Evolutionary conservation across 1,140 invertebrate genomes (phyloP).

Genomic region (Drosophila pseudoobscura): DNA sequence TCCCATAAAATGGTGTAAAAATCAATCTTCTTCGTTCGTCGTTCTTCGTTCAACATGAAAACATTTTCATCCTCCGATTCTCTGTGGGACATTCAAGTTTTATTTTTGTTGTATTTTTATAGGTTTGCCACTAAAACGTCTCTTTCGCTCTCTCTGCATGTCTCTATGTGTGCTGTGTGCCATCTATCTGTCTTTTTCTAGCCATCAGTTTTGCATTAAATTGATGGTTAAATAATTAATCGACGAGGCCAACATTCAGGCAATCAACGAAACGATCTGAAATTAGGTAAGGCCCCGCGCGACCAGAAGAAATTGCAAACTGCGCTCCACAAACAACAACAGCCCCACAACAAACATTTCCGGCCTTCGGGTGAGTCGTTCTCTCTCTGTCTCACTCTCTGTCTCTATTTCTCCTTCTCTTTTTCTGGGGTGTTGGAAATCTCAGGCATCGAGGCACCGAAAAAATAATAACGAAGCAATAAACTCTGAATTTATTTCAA

Average conservation of each 20-base stretch:
- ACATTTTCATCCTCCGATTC: too few relatives aligned
- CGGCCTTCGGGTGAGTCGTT: constrained; percentile 17
- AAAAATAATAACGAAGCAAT: constrained; percentile 77
- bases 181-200: constrained; percentile 1
- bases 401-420: constrained; percentile 19
- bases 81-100: background rate
- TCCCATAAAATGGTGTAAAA: too few relatives aligned
- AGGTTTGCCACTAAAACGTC: background rate
- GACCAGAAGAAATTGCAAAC: constrained; percentile 1
- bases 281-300: constrained; percentile 35
- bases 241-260: background rate
- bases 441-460: background rate
- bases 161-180: background rate
- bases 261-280: constrained; percentile 45
- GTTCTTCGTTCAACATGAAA: too few relatives aligned
- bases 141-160: constrained; percentile 1
- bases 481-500: constrained; percentile 81
- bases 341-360: constrained; percentile 32
- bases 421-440: constrained; percentile 9
- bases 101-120: constrained; percentile 1
- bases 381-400: constrained; percentile 31
- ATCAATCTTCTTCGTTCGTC: too few relatives aligned
- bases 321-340: constrained; percentile 1
- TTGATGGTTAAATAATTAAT: constrained; percentile 48
- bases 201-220: constrained; percentile 11